Conservation (phyloP, 2,888 invertebrate species). For the Drosophila demipolita region DNA sequence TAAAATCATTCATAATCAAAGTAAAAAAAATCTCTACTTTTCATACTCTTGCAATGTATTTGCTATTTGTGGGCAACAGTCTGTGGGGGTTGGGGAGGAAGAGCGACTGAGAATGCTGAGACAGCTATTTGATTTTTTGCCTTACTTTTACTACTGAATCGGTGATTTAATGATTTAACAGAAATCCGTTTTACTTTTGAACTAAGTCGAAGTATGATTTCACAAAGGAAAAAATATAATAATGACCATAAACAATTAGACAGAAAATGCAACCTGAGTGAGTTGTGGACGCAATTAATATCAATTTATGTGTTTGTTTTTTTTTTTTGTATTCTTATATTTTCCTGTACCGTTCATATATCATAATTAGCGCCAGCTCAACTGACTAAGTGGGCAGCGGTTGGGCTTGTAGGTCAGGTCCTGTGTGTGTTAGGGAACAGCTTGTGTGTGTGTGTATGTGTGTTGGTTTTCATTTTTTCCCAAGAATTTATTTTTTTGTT, state of each 20-base stretch:
- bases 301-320: slow-evolving; percentile 61
- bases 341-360: slow-evolving; percentile 60
- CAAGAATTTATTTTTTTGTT: slow-evolving; percentile 14
- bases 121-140: slow-evolving; percentile 63
- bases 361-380: slow-evolving; percentile 66
- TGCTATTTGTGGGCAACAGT: slow-evolving; percentile 59
- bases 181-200: slow-evolving; percentile 46
- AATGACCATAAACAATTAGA: slow-evolving; percentile 73
- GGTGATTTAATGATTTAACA: slow-evolving; percentile 57
- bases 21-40: neutral
- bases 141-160: slow-evolving; percentile 27
- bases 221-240: slow-evolving; percentile 35
- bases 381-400: slow-evolving; percentile 1
- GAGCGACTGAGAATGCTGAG: slow-evolving; percentile 8
- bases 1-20: neutral
- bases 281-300: slow-evolving; percentile 69
- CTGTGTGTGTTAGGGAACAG: neutral
- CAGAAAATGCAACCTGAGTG: slow-evolving; percentile 36
- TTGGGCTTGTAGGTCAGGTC: slow-evolving; percentile 1
- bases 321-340: slow-evolving; percentile 54
- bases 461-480: neutral
- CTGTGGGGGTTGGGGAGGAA: slow-evolving; percentile 11
- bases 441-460: neutral
- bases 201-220: slow-evolving; percentile 1
- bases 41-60: slow-evolving; percentile 16